A percentile compares a stretch with the other conserved stretches of the same genome.
Conservation (phyloP, 1,140 invertebrate species). For the Drosophila persimilis region DNA sequence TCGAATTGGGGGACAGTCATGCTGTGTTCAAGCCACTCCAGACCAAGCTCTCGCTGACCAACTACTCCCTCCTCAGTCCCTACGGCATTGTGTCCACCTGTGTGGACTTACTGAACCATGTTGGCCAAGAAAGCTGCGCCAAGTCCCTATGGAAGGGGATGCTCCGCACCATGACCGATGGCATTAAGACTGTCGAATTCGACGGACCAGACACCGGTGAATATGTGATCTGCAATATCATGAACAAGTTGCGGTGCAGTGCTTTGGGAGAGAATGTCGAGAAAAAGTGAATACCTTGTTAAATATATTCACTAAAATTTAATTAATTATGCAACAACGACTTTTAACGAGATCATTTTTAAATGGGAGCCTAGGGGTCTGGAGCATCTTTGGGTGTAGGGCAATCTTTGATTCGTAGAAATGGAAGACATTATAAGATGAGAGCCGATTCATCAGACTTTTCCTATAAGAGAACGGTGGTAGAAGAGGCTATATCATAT, state of each 20-base stretch:
- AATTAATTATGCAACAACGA: no score
- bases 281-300: neutral
- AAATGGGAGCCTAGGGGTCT: no score
- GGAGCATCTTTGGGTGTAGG: no score
- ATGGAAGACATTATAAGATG: no score
- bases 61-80: slow-evolving; percentile 61
- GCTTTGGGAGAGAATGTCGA: slow-evolving; percentile 7
- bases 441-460: no score
- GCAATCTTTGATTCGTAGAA: no score
- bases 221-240: slow-evolving; percentile 68
- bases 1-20: slow-evolving; percentile 59
- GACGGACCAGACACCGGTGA: slow-evolving; percentile 61
- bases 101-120: slow-evolving; percentile 56
- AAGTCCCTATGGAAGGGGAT: slow-evolving; percentile 44
- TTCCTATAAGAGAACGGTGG: no score
- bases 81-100: slow-evolving; percentile 70
- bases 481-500: no score
- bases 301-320: neutral
- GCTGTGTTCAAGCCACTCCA: slow-evolving; percentile 75
- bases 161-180: slow-evolving; percentile 59
- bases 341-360: no score
- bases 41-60: slow-evolving; percentile 69
- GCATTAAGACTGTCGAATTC: slow-evolving; percentile 62
- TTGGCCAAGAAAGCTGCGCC: slow-evolving; percentile 47
- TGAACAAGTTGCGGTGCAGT: slow-evolving; percentile 55